Evolutionary conservation across 2,888 invertebrate genomes (phyloP), one percentile per base, ranked within the genome.

Genomic region (Agrochola lota): DNA sequence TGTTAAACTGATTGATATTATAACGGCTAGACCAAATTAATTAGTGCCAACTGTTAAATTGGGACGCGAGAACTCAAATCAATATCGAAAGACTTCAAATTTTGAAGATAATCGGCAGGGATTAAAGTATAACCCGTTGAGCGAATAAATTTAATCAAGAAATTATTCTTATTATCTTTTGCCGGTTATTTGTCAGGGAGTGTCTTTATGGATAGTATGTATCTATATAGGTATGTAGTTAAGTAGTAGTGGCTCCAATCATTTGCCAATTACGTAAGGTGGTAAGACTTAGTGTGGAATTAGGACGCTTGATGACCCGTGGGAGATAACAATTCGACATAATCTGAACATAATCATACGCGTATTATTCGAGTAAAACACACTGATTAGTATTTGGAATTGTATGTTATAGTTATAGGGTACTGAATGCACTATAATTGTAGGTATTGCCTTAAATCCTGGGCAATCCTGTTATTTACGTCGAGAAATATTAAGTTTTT

Each of bases 61-160:
- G 77, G 77, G 64, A 23, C 63, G 26, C 82, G 59, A 75, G 15
- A 46, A 68, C 26, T 59, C 52, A 69, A 82, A 82, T 69, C 68
- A 82, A 79, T 83, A 82, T 59, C 68, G 40, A 43, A 59, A 59
- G 52, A 64, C 67, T 76, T 69, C 52, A 68, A 68, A 81, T 82
- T 63, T 75, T 68, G 63, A 68, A 64, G 49, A 46, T 82, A 64
- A 80, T 64, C 77, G 59, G n/a, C 6, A 52, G 59, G 63, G 77
- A 81, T 69, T 68, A 59, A 52, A 59, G 26, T 82, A 35, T 64
- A 68, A 64, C 68, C 40, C 63, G 35, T 0, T 52, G n/a, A 59
- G 68, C 9, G 55, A 43, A 66, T 68, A 59, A 70, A 75, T 81
- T 81, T 11, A 63, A 68, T 67, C 57, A 30, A 68, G 81, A 68